Base-by-base conservation (phyloP, 2,797 vertebrate genomes). In the Argentina silus region DNA sequence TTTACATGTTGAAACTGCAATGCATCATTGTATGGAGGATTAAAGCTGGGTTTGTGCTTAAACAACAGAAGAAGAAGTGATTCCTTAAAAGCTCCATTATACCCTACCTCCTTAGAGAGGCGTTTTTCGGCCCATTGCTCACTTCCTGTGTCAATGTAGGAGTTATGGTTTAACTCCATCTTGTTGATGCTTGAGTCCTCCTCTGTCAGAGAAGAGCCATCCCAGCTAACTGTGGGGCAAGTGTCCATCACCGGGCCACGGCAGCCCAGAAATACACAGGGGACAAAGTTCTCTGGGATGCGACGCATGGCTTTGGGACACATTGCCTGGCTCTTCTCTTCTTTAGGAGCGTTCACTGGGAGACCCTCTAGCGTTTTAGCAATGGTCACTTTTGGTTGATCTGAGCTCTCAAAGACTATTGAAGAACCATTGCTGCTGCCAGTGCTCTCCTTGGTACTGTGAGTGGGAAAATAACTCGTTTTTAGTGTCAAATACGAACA, bases 331-430 rank as follows among this genome's bases (percentile, higher is more conserved):
- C 78, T 79, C 14, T 43, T 81, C 15, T 89, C 87, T 11, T 76
- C 78, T 7, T 76, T 69, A 8, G 80, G 74, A 43, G 79, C 84
- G 57, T 63, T 78, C 44, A 72, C 11, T 0, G 78, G 62, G 4
- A 77, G 70, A 1, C 6, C 57, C 0, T 83, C 80, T 59, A 21
- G 21, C 11, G 21, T 21, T 64, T 8, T 19, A 7, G 51, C 19
- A 5, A 67, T 36, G 9, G 6, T 56, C 47, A 73, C 65, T 70
- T 69, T 21, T 61, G 86, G 73, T 56, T 89, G 81, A 71, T 90
- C 85, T 45, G 83, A 82, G 74, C 95, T 96, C 72, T 95, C 93
- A 82, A 99, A 99, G 83, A 98, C 89, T 72, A 99, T 95, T 0
- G 95, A 99, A 4, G 91, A 93, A 79, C 95, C 94, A 70, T 60